These are phyloP conservation scores for Agelaius tricolor DNA, from an alignment of 2,113 vertebrate genomes.

Conservation along the genomic window DNA sequence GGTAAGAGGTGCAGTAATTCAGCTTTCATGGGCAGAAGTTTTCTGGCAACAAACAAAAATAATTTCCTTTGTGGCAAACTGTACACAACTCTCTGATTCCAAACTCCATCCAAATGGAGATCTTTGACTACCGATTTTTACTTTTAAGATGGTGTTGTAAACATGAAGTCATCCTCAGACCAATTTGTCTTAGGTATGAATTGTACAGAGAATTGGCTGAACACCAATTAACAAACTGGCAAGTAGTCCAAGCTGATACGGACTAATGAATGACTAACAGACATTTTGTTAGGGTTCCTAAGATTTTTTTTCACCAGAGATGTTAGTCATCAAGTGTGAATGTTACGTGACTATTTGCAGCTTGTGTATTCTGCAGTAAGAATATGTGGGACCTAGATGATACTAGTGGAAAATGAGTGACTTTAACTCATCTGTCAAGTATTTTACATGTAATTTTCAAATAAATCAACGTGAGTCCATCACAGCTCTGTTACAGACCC, in stretches of 20 bases:
- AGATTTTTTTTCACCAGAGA: background rate
- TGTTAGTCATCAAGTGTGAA: background rate
- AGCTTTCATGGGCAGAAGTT: background rate
- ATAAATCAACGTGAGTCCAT: background rate
- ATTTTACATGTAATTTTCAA: background rate
- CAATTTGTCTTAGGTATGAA: background rate
- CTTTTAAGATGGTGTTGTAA: background rate
- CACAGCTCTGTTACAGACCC: background rate
- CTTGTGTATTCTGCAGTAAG: background rate
- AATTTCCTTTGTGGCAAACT: background rate
- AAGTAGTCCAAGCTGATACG: background rate
- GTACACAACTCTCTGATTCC: background rate
- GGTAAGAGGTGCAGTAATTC: background rate
- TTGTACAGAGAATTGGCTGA: background rate
- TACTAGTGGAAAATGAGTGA: background rate
- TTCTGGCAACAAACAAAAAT: background rate
- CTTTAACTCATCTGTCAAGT: background rate
- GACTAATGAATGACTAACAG: background rate
- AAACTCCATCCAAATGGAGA: background rate
- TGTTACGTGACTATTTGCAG: background rate
- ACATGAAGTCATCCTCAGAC: background rate
- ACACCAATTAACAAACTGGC: background rate
- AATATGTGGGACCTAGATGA: background rate
- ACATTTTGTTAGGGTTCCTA: background rate
- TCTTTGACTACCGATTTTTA: background rate